Base-by-base conservation (phyloP, 2,113 vertebrate genomes). In the Girardinichthys multiradiatus region DNA sequence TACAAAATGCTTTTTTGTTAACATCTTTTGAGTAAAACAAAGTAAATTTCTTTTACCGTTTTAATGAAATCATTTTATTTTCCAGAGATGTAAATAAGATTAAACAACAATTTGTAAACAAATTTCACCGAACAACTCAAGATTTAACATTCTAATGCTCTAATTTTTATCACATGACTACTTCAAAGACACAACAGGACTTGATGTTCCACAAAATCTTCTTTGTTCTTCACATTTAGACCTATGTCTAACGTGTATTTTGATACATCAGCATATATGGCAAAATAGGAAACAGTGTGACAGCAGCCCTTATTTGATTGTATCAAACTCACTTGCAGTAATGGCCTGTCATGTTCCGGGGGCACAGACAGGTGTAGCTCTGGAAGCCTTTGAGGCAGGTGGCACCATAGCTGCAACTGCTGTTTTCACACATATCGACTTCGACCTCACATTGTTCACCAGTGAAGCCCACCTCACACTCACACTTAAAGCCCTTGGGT, bases 351-450 rank as follows among this genome's bases (percentile, higher is more conserved):
- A 94, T 92, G 80, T 97, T 96, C 17, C 89, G 90, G 6, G 92
- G 92, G 65, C 97, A 98, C 42, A 94, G 92, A 74, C 97, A 99
- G 6, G 95, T 82, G 72, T 95, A 97, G 58, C 87, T 87, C 0
- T 88, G 57, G 66, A 94, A 39, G 24, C 91, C 93, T 42, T 93
- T 91, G 24, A 97, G 19, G 21, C 97, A 99, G 0, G 95, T 96
- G 82, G 97, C 94, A 0, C 97, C 96, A 0, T 94, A 91, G 37
- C 89, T 89, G 72, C 97, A 98, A 21, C 90, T 94, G 89, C 95
- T 95, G 42, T 85, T 84, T 63, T 14, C 88, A 54, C 97, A 98
- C 30, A 91, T 70, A 17, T 96, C 94, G 1, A 89, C 70, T 14
- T 92, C 87, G 4, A 76, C 79, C 30, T 97, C 95, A 26, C 97